phyloP scores from a whole-genome alignment of 2,797 vertebrate genomes.

The Oreochromis grahami region DNA sequence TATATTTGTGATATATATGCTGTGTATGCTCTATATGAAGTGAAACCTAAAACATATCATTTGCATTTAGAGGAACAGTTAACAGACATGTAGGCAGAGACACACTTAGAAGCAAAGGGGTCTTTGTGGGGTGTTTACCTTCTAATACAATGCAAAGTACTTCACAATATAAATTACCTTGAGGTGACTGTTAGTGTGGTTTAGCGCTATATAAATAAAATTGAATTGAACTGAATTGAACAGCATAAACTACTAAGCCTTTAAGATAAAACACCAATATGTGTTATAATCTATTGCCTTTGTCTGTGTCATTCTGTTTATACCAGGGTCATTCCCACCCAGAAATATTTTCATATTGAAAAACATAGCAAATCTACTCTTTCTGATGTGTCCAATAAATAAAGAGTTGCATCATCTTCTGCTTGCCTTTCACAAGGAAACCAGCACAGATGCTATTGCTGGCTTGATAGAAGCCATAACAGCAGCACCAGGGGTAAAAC shows the following conservation, averaged over 20 bases:
- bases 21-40: not conserved
- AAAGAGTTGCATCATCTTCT: not conserved
- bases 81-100: not conserved
- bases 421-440: not conserved
- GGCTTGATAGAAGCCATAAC: no score
- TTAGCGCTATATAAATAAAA: no score
- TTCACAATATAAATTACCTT: not conserved
- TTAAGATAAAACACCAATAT: not conserved
- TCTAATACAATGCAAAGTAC: no score
- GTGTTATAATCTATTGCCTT: no score
- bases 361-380: not conserved
- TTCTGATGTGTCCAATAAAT: not conserved
- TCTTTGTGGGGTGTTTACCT: not conserved
- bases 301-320: not conserved
- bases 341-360: not conserved
- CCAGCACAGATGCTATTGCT: not conserved
- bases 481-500: no score
- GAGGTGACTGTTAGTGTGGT: no score
- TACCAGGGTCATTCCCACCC: not conserved
- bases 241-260: not conserved
- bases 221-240: accelerated
- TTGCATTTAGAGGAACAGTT: not conserved
- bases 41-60: accelerated
- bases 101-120: not conserved
- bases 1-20: not conserved